These are phyloP conservation scores for Chelonus formosanus DNA, from an alignment of 2,888 invertebrate genomes.

Conservation along the genomic window DNA sequence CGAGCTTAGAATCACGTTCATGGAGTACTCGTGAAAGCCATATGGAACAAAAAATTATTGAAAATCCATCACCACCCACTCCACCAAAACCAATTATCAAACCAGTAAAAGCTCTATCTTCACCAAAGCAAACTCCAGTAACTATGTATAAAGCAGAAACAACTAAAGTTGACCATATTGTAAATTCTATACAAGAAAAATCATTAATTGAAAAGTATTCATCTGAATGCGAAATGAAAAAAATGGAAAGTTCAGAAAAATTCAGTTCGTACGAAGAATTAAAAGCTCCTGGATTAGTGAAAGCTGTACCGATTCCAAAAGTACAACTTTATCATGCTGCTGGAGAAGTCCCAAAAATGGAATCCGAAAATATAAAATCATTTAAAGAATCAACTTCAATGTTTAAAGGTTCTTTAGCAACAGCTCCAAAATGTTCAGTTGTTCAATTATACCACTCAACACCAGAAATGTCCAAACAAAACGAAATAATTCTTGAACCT, in stretches of 20 bases:
- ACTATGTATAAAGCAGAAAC: conserved; percentile 65
- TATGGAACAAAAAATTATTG: conserved; percentile 47
- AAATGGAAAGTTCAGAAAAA: conserved; percentile 54
- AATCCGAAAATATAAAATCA: conserved; percentile 25
- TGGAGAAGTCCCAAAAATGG: conserved; percentile 20
- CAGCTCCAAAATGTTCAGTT: conserved; percentile 44
- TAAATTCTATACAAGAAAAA: conserved; percentile 60
- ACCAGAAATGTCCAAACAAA: conserved; percentile 37
- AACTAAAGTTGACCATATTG: conserved; percentile 61
- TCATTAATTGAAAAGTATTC: conserved; percentile 58
- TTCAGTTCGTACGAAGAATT: conserved; percentile 61
- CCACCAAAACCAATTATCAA: conserved; percentile 10
- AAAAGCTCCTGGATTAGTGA: conserved; percentile 67
- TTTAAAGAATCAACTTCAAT: conserved; percentile 36
- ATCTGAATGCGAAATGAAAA: conserved; percentile 53
- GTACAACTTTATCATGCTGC: conserved; percentile 53
- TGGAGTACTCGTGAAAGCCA: conserved; percentile 56
- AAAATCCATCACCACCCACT: conserved; percentile 43
- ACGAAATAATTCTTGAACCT: conserved; percentile 67
- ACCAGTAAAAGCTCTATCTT: conserved; percentile 9
- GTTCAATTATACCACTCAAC: conserved; percentile 47
- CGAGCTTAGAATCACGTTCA: conserved; percentile 55
- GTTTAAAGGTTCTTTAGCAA: conserved; percentile 42
- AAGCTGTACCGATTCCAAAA: conserved; percentile 54
- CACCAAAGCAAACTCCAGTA: conserved; percentile 50